Conservation (phyloP, 1,140 invertebrate genomes). For the Meloidogyne chitwoodi region DNA sequence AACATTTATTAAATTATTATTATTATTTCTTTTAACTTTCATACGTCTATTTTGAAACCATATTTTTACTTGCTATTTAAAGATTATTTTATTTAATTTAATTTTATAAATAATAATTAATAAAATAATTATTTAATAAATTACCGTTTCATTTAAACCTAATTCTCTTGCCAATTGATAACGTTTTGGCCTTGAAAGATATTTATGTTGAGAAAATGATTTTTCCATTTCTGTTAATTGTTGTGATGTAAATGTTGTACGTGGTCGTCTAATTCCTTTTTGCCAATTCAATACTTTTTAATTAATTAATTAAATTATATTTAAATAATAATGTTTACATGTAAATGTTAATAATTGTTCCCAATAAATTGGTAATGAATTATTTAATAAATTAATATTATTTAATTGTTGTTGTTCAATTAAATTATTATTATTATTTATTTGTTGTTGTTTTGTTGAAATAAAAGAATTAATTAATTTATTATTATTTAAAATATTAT, state of each 20-base stretch:
- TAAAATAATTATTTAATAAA: background rate
- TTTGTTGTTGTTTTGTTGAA: too few species aligned
- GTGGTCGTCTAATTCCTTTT: conserved; percentile 80
- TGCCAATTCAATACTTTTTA: conserved; percentile 56
- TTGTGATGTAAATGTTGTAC: conserved; percentile 95
- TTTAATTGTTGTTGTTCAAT: background rate
- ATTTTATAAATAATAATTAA: background rate
- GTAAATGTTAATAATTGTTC: background rate
- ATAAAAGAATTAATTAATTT: too few species aligned
- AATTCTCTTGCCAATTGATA: conserved; percentile 96
- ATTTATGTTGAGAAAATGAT: conserved; percentile 97
- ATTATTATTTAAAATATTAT: too few species aligned
- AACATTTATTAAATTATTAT: background rate
- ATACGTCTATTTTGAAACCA: background rate
- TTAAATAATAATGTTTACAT: background rate
- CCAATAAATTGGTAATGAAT: background rate
- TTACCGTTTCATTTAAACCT: conserved; percentile 94
- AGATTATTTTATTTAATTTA: background rate
- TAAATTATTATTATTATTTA: too few species aligned
- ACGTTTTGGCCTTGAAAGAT: conserved; percentile 90
- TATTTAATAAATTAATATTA: background rate
- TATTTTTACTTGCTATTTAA: background rate
- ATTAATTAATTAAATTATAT: background rate
- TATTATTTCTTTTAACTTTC: background rate
- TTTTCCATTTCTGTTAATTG: conserved; percentile 94